Conservation (phyloP, 2,113 vertebrate genomes). For the Zosterops lateralis region DNA sequence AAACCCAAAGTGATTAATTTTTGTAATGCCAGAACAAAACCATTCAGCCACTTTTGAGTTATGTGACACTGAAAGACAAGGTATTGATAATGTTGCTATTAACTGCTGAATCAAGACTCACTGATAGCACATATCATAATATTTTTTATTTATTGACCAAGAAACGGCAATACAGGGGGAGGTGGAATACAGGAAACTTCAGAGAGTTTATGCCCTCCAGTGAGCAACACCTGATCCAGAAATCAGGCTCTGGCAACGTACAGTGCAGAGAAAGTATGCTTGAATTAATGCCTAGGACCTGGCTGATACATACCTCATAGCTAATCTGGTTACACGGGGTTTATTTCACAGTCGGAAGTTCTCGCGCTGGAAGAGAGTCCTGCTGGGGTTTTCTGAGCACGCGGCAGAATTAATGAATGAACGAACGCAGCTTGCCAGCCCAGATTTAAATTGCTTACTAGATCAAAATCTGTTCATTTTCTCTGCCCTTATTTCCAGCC, state of each 20-base stretch:
- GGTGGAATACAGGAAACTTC: neutral
- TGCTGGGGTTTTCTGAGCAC: slow-evolving; percentile 71
- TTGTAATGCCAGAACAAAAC: slow-evolving; percentile 8
- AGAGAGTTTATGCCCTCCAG: slow-evolving; percentile 1
- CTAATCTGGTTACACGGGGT: slow-evolving; percentile 76
- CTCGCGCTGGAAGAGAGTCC: slow-evolving; percentile 70
- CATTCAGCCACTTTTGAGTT: slow-evolving; percentile 3
- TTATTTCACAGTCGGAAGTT: slow-evolving; percentile 79
- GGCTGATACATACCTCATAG: slow-evolving; percentile 69
- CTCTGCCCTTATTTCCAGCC: slow-evolving; percentile 50
- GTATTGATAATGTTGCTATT: slow-evolving; percentile 59
- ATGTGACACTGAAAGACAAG: slow-evolving; percentile 33
- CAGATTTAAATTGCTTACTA: slow-evolving; percentile 76
- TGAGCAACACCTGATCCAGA: slow-evolving; percentile 19
- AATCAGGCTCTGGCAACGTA: neutral
- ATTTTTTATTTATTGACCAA: slow-evolving; percentile 38
- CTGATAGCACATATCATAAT: slow-evolving; percentile 8
- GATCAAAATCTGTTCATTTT: slow-evolving; percentile 75
- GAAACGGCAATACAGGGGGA: neutral
- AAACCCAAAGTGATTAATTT: slow-evolving; percentile 22
- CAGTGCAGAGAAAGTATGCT: slow-evolving; percentile 22
- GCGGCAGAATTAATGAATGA: slow-evolving; percentile 76
- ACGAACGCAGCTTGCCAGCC: slow-evolving; percentile 69
- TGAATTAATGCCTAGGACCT: slow-evolving; percentile 68
- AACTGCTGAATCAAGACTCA: slow-evolving; percentile 27